Conservation (phyloP, 2,797 vertebrate species). For the Champsocephalus gunnari region DNA sequence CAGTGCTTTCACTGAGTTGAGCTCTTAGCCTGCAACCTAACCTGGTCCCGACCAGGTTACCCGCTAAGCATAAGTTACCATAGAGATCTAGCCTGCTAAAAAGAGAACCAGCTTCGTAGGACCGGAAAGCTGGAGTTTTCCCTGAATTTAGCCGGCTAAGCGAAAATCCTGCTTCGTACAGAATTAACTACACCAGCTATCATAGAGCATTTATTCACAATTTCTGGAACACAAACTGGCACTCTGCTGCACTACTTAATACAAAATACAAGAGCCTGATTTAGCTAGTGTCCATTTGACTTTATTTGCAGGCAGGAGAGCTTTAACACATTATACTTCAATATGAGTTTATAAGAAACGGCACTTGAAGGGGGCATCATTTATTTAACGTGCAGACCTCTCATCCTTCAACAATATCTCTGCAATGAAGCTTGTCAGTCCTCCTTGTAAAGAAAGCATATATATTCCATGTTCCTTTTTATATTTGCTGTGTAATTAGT, state of each 20-base stretch:
- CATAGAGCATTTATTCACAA: background rate
- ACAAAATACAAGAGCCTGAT: background rate
- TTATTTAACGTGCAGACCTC: conserved; percentile 20
- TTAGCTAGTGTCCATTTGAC: conserved; percentile 1
- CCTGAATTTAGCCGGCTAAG: too few relatives aligned
- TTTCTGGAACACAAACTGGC: background rate
- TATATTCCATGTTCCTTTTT: conserved; percentile 22
- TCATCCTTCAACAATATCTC: conserved; percentile 1
- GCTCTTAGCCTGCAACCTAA: too few relatives aligned
- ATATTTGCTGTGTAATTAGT: conserved; percentile 52
- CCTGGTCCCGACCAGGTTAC: too few relatives aligned
- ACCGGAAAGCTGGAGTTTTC: too few relatives aligned
- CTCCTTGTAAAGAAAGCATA: background rate
- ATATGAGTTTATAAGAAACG: conserved; percentile 4
- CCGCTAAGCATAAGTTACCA: too few relatives aligned
- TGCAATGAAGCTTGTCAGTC: background rate
- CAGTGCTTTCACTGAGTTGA: too few relatives aligned
- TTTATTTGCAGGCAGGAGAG: background rate
- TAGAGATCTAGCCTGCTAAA: too few relatives aligned
- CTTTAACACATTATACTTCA: background rate
- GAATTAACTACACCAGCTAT: background rate
- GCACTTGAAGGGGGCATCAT: conserved; percentile 27
- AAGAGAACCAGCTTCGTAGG: too few relatives aligned
- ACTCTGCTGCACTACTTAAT: conserved; percentile 2
- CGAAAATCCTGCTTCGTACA: background rate